Evolutionary conservation across 2,113 vertebrate genomes (phyloP), one percentile per base, ranked within the genome.

Genomic region (zebrafish (Danio rerio)): DNA sequence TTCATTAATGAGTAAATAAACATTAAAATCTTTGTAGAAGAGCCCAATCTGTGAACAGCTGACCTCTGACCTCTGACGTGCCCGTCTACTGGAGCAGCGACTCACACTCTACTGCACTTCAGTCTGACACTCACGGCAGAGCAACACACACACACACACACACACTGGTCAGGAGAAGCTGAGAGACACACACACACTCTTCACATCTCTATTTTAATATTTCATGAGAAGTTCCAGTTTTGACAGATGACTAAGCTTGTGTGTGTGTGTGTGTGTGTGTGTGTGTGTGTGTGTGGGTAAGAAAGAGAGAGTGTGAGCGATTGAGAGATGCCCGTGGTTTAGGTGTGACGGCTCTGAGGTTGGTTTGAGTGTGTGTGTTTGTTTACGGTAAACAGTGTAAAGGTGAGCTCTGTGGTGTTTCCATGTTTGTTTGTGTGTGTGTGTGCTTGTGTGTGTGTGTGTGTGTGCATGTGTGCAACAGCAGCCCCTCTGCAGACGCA

Each of bases 351-450:
- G 11, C 18, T 45, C 9, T 49, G 45, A 6, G 6, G 1, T 18
- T 50, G 10, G 49, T 15, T 13, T 13, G 59, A 47, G 61, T 53
- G 16, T 62, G 21, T 70, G 49, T 78, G 56, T n/a, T n/a, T 20
- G 12, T 74, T 50, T 85, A 52, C 52, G 80, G 82, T 72, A 83
- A 78, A 71, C 49, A 58, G 72, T 66, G 58, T 47, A 75, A 55
- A 45, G 21, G 66, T 79, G 63, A 78, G 56, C 42, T 62, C 21
- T 53, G 21, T 12, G n/a, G 66, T 69, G 62, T n/a, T n/a, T 83
- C 70, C 18, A 74, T 21, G 70, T 59, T 15, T 55, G 21, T 31
- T 1, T 31, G 31, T 31, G 31, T n/a, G 49, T 56, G 82, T 15
- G 65, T 65, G 10, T 9, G 31, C 31, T 1, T 31, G 31, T 31